Evolutionary conservation across 1,140 invertebrate genomes (phyloP).

Genomic region (Pomacea maculata): DNA sequence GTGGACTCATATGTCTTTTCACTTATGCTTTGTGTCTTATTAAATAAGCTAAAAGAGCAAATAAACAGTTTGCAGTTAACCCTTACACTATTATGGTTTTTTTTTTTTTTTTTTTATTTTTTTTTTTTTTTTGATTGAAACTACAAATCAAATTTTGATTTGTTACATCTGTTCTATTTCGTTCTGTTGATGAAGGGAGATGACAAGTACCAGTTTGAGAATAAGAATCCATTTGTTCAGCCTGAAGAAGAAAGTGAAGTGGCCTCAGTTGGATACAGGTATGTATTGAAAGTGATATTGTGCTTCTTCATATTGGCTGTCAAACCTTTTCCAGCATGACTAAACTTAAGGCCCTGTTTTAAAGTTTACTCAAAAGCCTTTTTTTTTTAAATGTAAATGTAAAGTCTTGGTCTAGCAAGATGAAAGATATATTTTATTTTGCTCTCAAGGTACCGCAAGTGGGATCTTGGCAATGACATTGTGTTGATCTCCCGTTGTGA

Average conservation of each 20-base stretch:
- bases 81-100: no score
- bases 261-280: conserved; percentile 92
- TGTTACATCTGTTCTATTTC: no score
- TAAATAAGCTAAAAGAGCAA: no score
- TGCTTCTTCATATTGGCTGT: neutral
- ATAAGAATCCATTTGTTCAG: conserved; percentile 93
- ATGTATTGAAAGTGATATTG: conserved; percentile 7
- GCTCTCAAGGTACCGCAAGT: conserved; percentile 93
- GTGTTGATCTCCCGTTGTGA: conserved; percentile 93
- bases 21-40: neutral
- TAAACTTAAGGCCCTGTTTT: neutral
- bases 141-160: no score
- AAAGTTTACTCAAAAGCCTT: no score
- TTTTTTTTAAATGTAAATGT: no score
- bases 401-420: no score
- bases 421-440: neutral
- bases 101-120: no score
- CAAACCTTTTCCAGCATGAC: neutral
- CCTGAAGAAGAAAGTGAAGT: conserved; percentile 78
- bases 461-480: conserved; percentile 93
- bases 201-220: conserved; percentile 87
- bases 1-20: neutral
- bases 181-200: conserved; percentile 71
- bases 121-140: no score
- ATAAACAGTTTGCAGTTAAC: no score